These are phyloP conservation scores for Hydrolagus colliei DNA, from an alignment of 2,797 vertebrate genomes.

Conservation along the genomic window DNA sequence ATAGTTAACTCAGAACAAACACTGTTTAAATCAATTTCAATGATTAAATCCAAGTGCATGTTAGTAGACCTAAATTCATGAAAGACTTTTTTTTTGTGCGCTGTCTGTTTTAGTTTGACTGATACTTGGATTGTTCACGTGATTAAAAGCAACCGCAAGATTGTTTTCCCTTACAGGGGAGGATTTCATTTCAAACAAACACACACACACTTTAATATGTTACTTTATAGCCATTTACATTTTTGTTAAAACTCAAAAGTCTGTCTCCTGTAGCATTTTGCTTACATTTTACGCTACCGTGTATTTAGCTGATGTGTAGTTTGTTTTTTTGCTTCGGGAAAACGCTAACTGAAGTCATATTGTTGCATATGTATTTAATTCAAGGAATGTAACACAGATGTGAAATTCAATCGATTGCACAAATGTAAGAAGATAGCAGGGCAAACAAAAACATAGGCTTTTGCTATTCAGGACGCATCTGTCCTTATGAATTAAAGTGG, in stretches of 20 bases:
- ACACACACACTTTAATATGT: background rate
- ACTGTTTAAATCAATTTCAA: slow-evolving; percentile 10
- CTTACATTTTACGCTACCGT: background rate
- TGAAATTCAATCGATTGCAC: background rate
- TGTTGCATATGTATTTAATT: too few species aligned
- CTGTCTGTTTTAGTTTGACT: slow-evolving; percentile 2
- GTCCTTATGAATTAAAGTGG: background rate
- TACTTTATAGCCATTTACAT: background rate
- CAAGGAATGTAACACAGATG: too few species aligned
- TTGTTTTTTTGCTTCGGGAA: background rate
- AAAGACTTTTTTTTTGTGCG: background rate
- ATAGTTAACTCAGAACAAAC: background rate
- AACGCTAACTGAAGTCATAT: too few species aligned
- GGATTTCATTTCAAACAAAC: background rate
- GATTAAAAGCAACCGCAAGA: background rate
- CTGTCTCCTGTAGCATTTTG: background rate
- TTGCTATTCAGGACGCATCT: background rate
- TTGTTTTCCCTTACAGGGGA: background rate
- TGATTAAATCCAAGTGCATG: slow-evolving; percentile 32
- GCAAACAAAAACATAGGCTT: background rate
- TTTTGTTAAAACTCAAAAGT: background rate
- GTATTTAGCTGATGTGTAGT: background rate
- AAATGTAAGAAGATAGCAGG: background rate
- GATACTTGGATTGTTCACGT: background rate
- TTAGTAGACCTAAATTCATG: background rate